Conservation (phyloP, 2,888 invertebrate genomes). For the Drosophila neotestacea region DNA sequence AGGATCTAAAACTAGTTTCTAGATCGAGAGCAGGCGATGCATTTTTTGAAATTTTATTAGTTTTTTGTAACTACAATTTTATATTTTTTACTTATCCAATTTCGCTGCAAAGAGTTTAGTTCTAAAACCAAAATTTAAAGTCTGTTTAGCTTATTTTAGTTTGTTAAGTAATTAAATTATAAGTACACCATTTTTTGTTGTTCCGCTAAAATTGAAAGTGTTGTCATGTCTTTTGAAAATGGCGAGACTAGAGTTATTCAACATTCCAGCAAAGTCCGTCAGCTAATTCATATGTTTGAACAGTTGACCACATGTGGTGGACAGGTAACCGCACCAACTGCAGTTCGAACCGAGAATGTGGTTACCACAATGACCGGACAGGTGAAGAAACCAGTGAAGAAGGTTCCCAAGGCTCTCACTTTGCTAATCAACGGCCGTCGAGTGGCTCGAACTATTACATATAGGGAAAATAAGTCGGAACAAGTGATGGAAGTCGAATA, state of each 20-base stretch:
- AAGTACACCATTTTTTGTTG: not conserved
- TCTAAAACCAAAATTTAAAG: not conserved
- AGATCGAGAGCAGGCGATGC: not conserved
- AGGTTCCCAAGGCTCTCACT: slow-evolving; percentile 8
- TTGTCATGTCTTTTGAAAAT: slow-evolving; percentile 15
- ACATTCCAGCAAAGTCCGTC: slow-evolving; percentile 18
- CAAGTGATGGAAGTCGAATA: not conserved
- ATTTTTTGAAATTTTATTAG: not conserved
- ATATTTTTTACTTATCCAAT: not conserved
- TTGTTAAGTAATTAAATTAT: not conserved
- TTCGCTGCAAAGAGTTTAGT: not conserved
- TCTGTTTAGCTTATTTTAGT: not conserved
- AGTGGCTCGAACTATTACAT: slow-evolving; percentile 8
- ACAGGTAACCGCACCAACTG: not conserved
- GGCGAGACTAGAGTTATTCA: not conserved
- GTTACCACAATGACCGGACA: not conserved
- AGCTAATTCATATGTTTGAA: slow-evolving; percentile 39
- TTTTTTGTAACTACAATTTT: not conserved
- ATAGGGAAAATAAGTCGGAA: not conserved
- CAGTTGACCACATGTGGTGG: slow-evolving; percentile 5
- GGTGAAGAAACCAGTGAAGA: not conserved
- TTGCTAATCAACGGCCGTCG: slow-evolving; percentile 39
- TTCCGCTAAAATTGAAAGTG: not conserved
- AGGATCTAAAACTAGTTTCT: too few relatives aligned
- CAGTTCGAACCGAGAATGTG: not conserved